phyloP scores from a whole-genome alignment of 2,797 vertebrate species.

The Myotis vivesi region DNA sequence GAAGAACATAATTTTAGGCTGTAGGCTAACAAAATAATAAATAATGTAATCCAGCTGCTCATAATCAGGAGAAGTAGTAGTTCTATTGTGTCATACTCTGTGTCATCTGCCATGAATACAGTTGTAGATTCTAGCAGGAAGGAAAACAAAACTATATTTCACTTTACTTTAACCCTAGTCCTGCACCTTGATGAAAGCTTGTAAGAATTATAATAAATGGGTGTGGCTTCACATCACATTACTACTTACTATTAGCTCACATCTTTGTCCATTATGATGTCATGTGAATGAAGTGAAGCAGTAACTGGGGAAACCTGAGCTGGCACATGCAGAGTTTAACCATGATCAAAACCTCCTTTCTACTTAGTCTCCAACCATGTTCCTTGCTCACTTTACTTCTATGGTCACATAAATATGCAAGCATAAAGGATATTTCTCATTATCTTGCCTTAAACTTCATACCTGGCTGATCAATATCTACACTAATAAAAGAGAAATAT shows the following conservation, averaged over 20 bases:
- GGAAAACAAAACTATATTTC: neutral
- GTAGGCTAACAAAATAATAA: neutral
- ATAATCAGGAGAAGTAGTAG: neutral
- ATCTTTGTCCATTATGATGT: conserved; percentile 47
- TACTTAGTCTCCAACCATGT: neutral
- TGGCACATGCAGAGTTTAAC: neutral
- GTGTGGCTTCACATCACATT: neutral
- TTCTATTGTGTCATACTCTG: neutral
- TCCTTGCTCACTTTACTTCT: neutral
- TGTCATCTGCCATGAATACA: neutral
- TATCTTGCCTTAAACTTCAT: neutral
- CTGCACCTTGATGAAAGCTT: neutral
- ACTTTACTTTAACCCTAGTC: neutral
- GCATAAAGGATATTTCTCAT: neutral
- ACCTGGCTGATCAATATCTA: neutral
- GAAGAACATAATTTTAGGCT: neutral
- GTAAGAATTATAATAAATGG: neutral
- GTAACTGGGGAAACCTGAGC: neutral
- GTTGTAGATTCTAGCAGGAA: neutral
- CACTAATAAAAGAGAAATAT: too few relatives aligned
- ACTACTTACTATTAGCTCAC: neutral
- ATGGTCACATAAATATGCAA: neutral
- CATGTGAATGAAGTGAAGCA: neutral
- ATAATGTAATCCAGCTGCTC: neutral
- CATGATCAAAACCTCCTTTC: neutral